phyloP scores from a whole-genome alignment of 2,113 vertebrate genomes.

The Oxyruncus cristatus region DNA sequence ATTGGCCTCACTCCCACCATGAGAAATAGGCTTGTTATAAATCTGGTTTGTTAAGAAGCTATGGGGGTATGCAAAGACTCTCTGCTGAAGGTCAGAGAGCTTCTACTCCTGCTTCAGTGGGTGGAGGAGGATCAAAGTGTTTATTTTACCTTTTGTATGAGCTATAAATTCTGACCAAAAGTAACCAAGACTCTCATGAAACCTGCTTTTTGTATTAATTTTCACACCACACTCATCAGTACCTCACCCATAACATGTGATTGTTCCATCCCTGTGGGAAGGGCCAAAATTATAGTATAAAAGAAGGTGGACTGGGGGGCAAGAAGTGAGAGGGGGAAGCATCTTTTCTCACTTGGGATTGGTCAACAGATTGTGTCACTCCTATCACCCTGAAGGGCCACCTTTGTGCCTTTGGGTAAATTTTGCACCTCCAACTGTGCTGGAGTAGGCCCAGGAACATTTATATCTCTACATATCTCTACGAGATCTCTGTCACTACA shows the following conservation, averaged over 20 bases:
- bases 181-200: not conserved
- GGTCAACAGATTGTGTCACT: accelerated
- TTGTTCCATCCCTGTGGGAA: not conserved
- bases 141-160: not conserved
- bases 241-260: not conserved
- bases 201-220: not conserved
- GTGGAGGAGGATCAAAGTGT: not conserved
- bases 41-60: not conserved
- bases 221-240: not conserved
- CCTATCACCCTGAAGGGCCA: too few species aligned
- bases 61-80: not conserved
- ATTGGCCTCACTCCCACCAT: not conserved
- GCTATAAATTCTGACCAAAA: not conserved
- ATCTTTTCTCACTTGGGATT: accelerated
- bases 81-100: not conserved
- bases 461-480: not conserved
- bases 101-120: not conserved
- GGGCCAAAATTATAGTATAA: not conserved
- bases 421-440: accelerated
- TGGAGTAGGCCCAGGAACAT: not conserved
- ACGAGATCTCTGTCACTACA: not conserved
- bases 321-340: not conserved
- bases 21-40: not conserved
- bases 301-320: not conserved
- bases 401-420: not conserved